phyloP scores from a whole-genome alignment of 2,797 vertebrate species.

The Enteromius anoplus region DNA sequence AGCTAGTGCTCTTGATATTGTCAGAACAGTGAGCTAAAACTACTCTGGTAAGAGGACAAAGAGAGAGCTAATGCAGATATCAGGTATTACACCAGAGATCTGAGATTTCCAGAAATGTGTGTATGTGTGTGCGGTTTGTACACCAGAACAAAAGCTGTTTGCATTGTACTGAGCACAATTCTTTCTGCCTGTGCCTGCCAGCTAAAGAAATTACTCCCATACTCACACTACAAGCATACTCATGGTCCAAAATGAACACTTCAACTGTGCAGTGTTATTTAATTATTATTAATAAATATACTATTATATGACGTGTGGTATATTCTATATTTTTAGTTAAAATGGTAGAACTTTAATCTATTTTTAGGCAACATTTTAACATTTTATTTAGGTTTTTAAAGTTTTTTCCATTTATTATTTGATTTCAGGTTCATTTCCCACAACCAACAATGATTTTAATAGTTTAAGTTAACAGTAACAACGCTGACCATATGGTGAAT shows the following conservation, averaged over 20 bases:
- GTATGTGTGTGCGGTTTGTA: constrained; percentile 1
- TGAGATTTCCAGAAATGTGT: constrained; percentile 20
- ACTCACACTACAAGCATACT: neutral
- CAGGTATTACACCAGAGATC: constrained; percentile 38
- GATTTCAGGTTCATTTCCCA: neutral
- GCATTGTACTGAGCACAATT: constrained; percentile 37
- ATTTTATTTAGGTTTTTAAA: neutral
- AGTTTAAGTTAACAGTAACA: neutral
- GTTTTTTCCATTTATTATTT: neutral
- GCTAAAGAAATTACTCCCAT: constrained; percentile 3
- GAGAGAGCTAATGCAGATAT: constrained; percentile 44
- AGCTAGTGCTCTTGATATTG: constrained; percentile 28
- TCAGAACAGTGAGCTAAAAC: constrained; percentile 23
- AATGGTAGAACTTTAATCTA: neutral
- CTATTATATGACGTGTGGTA: neutral
- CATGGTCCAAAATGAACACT: constrained; percentile 6
- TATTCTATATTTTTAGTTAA: neutral
- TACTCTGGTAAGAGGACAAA: constrained; percentile 29
- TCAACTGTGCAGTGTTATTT: neutral
- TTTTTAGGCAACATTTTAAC: neutral
- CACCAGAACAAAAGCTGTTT: constrained; percentile 31
- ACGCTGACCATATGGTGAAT: neutral
- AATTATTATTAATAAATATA: neutral
- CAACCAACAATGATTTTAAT: neutral
- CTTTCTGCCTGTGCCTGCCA: constrained; percentile 10